A percentile compares a stretch with the other conserved stretches of the same genome.
Conservation (phyloP, 2,888 invertebrate species). For the Drosophila picticornis region DNA sequence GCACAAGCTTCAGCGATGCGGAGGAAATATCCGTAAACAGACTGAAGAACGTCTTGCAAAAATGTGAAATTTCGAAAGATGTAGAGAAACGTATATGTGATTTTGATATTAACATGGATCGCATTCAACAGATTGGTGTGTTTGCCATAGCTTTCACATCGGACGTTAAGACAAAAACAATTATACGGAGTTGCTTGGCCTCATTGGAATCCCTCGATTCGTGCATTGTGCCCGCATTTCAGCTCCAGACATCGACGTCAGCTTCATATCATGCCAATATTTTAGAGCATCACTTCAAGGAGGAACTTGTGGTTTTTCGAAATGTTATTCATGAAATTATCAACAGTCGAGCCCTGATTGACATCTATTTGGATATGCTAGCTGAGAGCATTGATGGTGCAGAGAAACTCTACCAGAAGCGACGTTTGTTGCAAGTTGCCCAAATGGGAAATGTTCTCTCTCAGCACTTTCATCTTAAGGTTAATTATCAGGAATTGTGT, state of each 20-base stretch:
- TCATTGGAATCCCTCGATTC: constrained; percentile 83
- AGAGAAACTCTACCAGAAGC: constrained; percentile 62
- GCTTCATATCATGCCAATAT: constrained; percentile 68
- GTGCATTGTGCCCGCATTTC: constrained; percentile 82
- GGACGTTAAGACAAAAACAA: constrained; percentile 80
- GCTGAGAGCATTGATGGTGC: constrained; percentile 55
- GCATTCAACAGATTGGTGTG: constrained; percentile 83
- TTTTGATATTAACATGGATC: constrained; percentile 83
- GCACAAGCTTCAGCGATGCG: constrained; percentile 74
- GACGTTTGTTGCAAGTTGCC: constrained; percentile 52
- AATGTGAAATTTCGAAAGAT: constrained; percentile 30
- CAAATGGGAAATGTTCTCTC: constrained; percentile 79
- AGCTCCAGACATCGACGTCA: constrained; percentile 47
- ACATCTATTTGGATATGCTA: constrained; percentile 78
- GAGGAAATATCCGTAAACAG: constrained; percentile 71
- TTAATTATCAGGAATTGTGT: constrained; percentile 62
- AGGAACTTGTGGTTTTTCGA: constrained; percentile 79
- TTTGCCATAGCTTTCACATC: constrained; percentile 83
- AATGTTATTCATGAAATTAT: constrained; percentile 82
- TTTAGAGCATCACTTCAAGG: constrained; percentile 82
- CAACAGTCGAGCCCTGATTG: constrained; percentile 81
- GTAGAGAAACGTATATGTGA: constrained; percentile 76
- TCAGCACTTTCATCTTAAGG: constrained; percentile 76
- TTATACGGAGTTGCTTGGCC: constrained; percentile 82
- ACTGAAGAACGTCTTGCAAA: constrained; percentile 63